Base-by-base conservation (phyloP, 2,113 vertebrate genomes). In the Cyanoramphus novaezelandiae region DNA sequence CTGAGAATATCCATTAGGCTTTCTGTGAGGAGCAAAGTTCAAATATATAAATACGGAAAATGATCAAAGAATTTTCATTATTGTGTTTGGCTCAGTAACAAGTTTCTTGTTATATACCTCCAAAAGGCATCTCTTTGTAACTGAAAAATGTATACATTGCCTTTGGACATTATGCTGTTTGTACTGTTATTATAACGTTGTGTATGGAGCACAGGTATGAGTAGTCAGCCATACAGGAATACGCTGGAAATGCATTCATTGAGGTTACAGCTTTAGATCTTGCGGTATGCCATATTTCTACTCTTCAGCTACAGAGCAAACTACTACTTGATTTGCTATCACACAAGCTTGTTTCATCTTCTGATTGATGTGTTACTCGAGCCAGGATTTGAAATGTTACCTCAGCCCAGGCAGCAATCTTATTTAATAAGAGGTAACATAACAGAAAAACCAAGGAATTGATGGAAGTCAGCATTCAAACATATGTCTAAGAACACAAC, bases 311-410 rank as follows among this genome's bases (percentile, higher is more conserved):
- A 49, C 70, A 59, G 52, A 86, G 10, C 43, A 50, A 57, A 76
- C 18, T 4, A 5, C 23, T 50, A 0, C 33, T 53, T 50, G 8
- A 3, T 62, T 70, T 76, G 7, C 25, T 59, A 0, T 63, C 15
- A 3, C 14, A 37, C 4, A 27, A n/a, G 11, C 17, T 62, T 24
- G 35, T 78, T 28, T 89, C 20, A 19, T 43, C 24, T 76, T 41
- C 18, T 21, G 9, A 24, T 2, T 35, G 43, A 81, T 39, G 39
- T 47, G 18, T 43, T 64, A 13, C 39, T 69, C 27, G 28, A 55
- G 44, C 37, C 21, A 55, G 44, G 59, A 60, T 64, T 39, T 0
- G 2, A 68, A 33, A n/a, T 46, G 12, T 19, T 62, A 17, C 29
- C 75, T 78, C 15, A 83, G 41, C 55, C 41, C 37, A 55, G 35